Conservation (phyloP, 2,797 vertebrate species). For the Alexandromys oeconomus region DNA sequence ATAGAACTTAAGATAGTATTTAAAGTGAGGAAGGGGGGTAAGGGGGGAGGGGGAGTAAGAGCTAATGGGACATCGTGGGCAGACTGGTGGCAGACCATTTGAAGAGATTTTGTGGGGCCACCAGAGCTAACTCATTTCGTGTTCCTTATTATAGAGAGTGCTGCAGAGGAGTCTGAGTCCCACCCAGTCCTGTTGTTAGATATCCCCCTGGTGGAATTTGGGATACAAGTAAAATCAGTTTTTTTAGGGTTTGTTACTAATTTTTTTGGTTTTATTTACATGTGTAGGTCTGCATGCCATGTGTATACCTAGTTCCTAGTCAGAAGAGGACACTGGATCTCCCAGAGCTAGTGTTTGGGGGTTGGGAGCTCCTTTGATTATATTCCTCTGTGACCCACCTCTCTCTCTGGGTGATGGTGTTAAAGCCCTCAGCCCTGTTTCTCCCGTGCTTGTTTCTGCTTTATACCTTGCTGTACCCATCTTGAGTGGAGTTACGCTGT, state of each 20-base stretch:
- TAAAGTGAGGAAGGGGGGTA: conserved; percentile 1
- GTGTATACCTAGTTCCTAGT: background rate
- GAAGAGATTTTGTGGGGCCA: conserved; percentile 3
- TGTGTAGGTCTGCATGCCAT: background rate
- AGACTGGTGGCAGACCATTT: background rate
- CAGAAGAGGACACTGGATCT: background rate
- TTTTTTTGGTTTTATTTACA: no score
- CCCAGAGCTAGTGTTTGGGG: background rate
- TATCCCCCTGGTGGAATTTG: background rate
- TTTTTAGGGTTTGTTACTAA: background rate
- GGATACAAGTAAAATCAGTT: background rate
- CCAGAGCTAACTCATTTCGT: conserved; percentile 42
- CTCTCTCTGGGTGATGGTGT: background rate
- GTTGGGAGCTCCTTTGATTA: background rate
- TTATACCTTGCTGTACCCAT: background rate
- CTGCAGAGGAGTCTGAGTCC: background rate
- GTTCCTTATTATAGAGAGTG: background rate
- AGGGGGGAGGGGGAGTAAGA: background rate
- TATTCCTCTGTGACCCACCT: background rate
- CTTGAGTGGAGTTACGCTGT: no score
- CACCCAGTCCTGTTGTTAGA: background rate
- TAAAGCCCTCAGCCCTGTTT: background rate
- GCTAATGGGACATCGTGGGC: conserved; percentile 27
- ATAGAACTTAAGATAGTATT: conserved; percentile 68
- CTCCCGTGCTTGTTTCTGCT: background rate